Evolutionary conservation across 2,797 vertebrate genomes (phyloP).

Genomic region (Staurois parvus): DNA sequence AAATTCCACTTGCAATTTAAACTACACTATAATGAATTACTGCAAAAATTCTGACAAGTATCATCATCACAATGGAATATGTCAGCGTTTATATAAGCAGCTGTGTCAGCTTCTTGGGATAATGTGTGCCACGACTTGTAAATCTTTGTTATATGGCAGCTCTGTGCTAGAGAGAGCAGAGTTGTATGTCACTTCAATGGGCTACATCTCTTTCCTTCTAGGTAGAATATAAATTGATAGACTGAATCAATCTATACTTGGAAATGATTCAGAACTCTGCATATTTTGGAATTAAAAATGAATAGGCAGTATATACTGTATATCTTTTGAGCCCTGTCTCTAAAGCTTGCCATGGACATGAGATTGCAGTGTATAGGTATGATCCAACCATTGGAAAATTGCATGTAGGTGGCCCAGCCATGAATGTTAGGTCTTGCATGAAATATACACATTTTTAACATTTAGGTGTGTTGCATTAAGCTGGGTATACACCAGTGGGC

Average conservation of each 20-base stretch:
- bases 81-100: not conserved
- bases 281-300: no score
- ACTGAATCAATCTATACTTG: not conserved
- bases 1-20: not conserved
- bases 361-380: no score
- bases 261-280: not conserved
- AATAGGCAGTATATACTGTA: no score
- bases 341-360: no score
- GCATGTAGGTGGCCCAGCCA: no score
- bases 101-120: not conserved
- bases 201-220: not conserved
- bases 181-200: not conserved
- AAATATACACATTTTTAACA: no score
- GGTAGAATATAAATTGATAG: not conserved
- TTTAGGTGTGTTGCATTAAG: no score
- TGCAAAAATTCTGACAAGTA: not conserved
- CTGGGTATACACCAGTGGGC: no score
- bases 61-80: not conserved
- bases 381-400: no score
- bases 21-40: not conserved
- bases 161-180: not conserved
- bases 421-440: no score
- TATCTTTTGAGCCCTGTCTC: no score
- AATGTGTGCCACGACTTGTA: not conserved
- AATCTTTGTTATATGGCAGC: not conserved